These are phyloP conservation scores for Falco berigora DNA, from an alignment of 2,797 vertebrate genomes.

Conservation along the genomic window DNA sequence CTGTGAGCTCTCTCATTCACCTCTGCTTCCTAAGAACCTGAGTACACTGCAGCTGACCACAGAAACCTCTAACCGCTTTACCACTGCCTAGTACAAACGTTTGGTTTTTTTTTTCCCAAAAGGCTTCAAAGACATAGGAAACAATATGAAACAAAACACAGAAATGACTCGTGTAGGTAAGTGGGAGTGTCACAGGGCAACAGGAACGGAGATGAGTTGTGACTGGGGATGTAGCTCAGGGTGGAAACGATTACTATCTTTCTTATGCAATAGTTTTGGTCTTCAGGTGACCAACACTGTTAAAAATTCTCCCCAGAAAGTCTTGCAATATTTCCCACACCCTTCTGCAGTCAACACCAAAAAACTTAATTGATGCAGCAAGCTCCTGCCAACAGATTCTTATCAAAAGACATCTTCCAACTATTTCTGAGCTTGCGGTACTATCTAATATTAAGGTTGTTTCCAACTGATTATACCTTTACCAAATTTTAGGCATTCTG, in stretches of 20 bases:
- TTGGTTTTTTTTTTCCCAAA: not conserved
- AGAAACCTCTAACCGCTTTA: not conserved
- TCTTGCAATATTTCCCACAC: not conserved
- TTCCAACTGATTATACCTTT: not conserved
- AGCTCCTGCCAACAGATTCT: not conserved
- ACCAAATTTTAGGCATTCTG: not conserved
- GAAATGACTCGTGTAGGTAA: not conserved
- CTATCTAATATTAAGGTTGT: not conserved
- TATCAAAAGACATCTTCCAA: not conserved
- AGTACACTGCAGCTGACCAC: not conserved
- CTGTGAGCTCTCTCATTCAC: not conserved
- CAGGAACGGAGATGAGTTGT: not conserved
- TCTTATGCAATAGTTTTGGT: not conserved
- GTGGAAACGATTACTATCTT: not conserved
- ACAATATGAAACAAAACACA: not conserved
- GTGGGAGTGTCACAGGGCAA: not conserved
- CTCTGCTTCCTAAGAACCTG: not conserved
- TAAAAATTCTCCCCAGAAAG: not conserved
- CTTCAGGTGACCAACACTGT: not conserved
- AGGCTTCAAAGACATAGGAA: not conserved
- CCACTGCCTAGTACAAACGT: not conserved
- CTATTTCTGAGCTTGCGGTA: not conserved
- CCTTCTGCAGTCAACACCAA: not conserved
- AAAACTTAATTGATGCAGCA: not conserved
- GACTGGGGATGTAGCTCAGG: not conserved